Conservation (phyloP, 2,113 vertebrate genomes). For the Channa maculata region DNA sequence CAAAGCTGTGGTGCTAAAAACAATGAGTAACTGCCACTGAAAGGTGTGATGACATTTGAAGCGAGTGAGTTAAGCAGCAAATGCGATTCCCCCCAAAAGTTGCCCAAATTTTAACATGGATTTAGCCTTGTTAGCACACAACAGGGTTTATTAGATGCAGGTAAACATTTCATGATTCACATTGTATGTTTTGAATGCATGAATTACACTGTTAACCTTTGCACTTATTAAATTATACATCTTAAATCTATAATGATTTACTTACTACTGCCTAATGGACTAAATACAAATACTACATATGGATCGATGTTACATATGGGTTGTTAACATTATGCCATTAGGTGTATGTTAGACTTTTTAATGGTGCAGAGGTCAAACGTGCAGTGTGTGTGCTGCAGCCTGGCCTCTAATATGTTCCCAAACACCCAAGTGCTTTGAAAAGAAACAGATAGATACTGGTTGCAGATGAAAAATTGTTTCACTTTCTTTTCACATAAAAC, state of each 20-base stretch:
- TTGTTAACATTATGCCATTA: constrained; percentile 4
- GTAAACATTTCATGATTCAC: no score
- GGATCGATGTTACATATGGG: constrained; percentile 8
- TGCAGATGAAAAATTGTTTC: constrained; percentile 9
- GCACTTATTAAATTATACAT: background rate
- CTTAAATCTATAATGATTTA: constrained; percentile 28
- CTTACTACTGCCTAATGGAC: background rate
- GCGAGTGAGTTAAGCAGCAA: no score
- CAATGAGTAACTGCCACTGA: no score
- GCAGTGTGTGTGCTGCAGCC: background rate
- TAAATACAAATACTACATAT: background rate
- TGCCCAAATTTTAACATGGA: background rate
- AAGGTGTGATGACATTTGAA: no score
- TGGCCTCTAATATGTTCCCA: background rate
- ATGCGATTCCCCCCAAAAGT: no score
- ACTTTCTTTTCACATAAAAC: constrained; percentile 3
- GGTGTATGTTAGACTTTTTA: background rate
- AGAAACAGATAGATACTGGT: constrained; percentile 28
- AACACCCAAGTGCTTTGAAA: constrained; percentile 51
- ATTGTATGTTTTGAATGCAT: background rate
- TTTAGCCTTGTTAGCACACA: background rate
- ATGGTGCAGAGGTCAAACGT: constrained; percentile 13
- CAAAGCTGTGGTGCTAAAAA: no score
- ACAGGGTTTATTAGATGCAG: background rate
- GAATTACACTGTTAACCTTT: constrained; percentile 10